Base-by-base conservation (phyloP, 1,140 invertebrate species). In the Andricus grossulariae region DNA sequence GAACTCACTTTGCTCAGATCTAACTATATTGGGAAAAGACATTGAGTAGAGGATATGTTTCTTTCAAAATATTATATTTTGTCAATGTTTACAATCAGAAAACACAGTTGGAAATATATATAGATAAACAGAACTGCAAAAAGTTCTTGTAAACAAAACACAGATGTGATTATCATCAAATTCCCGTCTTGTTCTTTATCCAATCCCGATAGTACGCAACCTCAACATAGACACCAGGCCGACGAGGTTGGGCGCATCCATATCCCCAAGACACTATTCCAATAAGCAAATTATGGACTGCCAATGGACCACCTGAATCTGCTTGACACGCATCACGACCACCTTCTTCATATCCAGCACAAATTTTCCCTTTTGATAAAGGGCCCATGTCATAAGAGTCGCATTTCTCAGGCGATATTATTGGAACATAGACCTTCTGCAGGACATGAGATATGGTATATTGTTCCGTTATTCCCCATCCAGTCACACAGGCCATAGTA, bases 231-330 rank as follows among this genome's bases (percentile, higher is more conserved):
- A 49, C 78, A n/a, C 74, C 78, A 25, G 78, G 78, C 1, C 54
- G 15, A n/a, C 19, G 39, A 15, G 71, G 8, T 60, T 60, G 71
- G 16, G 50, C 78, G 39, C 78, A 79, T 32, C 78, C 78, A 15
- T 19, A 11, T 6, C 74, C 78, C 74, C 74, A 80, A 0, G 74
- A 71, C 12, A 80, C 74, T 12, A 80, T 73, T 16, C 74, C 78
- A 39, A 72, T 74, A 2, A 76, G 25, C 25, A 32, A 32, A 25
- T 50, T 60, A 25, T 12, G 25, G n/a, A 80, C 55, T 18, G 51
- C 50, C 19, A 72, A 60, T 18, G 79, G 75, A 13, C 75, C 79
- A 66, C 75, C 79, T 0, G 79, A 80, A 72, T 77, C 79, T 2
- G 75, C 78, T 19, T 75, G 21, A 21, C 78, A 80, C 12, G 72